Conservation (phyloP, 2,797 vertebrate species). For the Bufotes viridis region DNA sequence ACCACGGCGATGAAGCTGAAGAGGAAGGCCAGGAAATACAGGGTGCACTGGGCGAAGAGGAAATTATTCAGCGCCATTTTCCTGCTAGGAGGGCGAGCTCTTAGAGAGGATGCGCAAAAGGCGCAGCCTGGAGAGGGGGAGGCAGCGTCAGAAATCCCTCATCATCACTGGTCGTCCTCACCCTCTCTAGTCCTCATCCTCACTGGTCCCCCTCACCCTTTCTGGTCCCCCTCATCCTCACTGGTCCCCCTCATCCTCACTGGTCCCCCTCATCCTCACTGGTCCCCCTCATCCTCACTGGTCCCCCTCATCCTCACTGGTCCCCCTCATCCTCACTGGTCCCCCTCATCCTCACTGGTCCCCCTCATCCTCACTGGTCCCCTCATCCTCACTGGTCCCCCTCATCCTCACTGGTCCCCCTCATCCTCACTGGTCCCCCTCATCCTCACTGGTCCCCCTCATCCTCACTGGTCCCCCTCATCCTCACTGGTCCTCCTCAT, state of each 20-base stretch:
- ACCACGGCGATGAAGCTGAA: slow-evolving; percentile 92
- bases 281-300: background rate
- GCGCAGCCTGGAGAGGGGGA: background rate
- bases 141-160: slow-evolving; percentile 2
- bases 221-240: background rate
- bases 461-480: background rate
- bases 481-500: background rate
- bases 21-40: slow-evolving; percentile 90
- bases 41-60: slow-evolving; percentile 89
- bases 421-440: background rate
- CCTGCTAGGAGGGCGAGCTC: slow-evolving; percentile 9
- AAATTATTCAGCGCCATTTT: slow-evolving; percentile 90
- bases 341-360: background rate
- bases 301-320: background rate
- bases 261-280: background rate
- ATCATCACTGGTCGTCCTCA: background rate
- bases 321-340: background rate
- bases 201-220: background rate
- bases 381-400: background rate
- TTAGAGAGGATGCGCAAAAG: slow-evolving; percentile 69
- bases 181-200: background rate
- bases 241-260: background rate
- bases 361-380: background rate
- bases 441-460: background rate
- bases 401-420: background rate